Evolutionary conservation across 1,140 invertebrate genomes (phyloP).

Genomic region (Ectropis grisescens): DNA sequence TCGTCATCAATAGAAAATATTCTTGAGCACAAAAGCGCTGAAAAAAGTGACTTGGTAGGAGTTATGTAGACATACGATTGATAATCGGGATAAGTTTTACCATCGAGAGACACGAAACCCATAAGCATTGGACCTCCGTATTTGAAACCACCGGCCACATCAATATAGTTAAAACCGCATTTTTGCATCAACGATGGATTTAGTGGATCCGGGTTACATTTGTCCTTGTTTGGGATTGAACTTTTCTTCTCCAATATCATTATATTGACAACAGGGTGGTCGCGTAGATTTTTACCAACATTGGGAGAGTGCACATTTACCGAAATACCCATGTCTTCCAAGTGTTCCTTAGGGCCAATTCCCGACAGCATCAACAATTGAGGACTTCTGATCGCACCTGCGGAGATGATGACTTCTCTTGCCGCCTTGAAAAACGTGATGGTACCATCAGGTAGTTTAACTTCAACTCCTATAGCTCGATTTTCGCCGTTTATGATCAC

Average conservation of each 20-base stretch:
- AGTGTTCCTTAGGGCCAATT: conserved; percentile 67
- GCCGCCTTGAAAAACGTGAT: conserved; percentile 29
- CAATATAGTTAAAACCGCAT: conserved; percentile 2
- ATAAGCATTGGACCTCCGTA: too few relatives aligned
- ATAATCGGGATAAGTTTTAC: conserved; percentile 26
- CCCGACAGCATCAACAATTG: conserved; percentile 73
- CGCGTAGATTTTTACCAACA: conserved; percentile 73
- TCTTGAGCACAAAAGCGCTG: conserved; percentile 79
- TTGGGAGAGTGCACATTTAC: conserved; percentile 57
- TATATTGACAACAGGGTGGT: too few relatives aligned
- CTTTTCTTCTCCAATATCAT: too few relatives aligned
- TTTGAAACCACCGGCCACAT: too few relatives aligned
- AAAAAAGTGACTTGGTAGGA: conserved; percentile 50
- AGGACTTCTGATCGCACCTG: conserved; percentile 59
- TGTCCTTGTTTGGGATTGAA: too few relatives aligned
- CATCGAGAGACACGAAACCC: too few relatives aligned
- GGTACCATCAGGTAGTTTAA: conserved; percentile 7
- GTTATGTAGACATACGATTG: conserved; percentile 27
- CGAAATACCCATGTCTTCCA: conserved; percentile 35
- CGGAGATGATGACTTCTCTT: conserved; percentile 73
- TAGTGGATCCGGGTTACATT: too few relatives aligned
- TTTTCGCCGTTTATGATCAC: conserved; percentile 60
- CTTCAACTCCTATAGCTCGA: conserved; percentile 9
- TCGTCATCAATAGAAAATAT: conserved; percentile 75
- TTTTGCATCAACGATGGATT: too few relatives aligned